Conservation (phyloP, 2,113 vertebrate species). For the Sphyrna mokarran region DNA sequence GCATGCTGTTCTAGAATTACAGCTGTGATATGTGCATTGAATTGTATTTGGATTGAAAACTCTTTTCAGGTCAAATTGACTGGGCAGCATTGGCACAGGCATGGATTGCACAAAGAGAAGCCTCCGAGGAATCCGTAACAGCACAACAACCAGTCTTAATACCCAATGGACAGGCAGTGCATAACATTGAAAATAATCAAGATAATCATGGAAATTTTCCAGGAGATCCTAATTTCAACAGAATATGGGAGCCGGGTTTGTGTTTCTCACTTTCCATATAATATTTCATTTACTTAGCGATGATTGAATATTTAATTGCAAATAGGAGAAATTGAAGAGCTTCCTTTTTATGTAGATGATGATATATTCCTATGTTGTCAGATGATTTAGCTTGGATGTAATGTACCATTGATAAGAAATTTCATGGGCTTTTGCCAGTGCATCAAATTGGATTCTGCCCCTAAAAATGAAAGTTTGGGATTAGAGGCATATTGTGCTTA, state of each 20-base stretch:
- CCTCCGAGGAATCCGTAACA: constrained; percentile 67
- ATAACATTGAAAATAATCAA: constrained; percentile 69
- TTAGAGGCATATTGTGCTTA: background rate
- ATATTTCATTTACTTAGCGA: background rate
- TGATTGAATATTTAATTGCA: background rate
- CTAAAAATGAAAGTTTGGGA: background rate
- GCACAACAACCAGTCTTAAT: constrained; percentile 69
- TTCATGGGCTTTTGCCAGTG: background rate
- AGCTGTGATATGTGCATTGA: constrained; percentile 38
- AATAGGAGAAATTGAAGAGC: background rate
- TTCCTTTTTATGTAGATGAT: background rate
- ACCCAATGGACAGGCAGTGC: constrained; percentile 86
- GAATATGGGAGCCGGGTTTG: constrained; percentile 96
- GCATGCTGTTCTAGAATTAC: background rate
- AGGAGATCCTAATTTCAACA: constrained; percentile 79
- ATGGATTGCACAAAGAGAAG: constrained; percentile 97
- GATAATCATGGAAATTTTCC: constrained; percentile 86
- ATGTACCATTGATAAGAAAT: background rate
- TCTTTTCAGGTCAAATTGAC: constrained; percentile 83
- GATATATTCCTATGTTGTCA: background rate
- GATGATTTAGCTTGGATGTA: background rate
- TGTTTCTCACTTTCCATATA: constrained; percentile 33
- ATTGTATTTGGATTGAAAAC: constrained; percentile 42
- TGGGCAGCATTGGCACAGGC: constrained; percentile 98
- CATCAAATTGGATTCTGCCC: background rate